Percentiles rank a stretch among this genome's conserved stretches.
Evolutionary conservation across 2,113 vertebrate species (phyloP).

Genomic region (Stictonetta naevosa): DNA sequence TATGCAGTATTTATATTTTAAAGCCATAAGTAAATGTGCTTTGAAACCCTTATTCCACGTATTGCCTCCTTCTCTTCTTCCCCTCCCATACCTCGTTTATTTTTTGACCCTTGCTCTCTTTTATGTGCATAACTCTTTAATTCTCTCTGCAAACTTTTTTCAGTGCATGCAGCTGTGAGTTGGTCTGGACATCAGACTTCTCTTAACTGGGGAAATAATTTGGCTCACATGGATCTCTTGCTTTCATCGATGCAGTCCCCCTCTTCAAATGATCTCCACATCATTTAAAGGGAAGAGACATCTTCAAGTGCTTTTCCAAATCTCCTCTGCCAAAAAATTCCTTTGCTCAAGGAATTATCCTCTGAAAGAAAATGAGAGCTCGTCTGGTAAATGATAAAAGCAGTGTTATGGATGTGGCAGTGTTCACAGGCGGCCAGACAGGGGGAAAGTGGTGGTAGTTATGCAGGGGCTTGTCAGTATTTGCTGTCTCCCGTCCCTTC

Average conservation of each 20-base stretch:
- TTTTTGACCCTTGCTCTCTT: not conserved
- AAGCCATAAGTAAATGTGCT: not conserved
- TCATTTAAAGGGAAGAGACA: not conserved
- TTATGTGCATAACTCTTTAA: not conserved
- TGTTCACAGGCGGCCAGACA: not conserved
- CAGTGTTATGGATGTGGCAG: accelerated
- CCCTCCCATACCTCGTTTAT: not conserved
- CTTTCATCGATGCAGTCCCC: not conserved
- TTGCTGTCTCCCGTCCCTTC: not conserved
- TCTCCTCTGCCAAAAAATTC: not conserved
- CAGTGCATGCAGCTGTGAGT: not conserved
- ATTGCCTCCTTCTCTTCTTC: not conserved
- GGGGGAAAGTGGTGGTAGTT: not conserved
- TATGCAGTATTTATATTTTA: not conserved
- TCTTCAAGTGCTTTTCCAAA: not conserved
- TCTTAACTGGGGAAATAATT: not conserved
- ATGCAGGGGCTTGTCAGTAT: no score
- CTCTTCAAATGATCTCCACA: not conserved
- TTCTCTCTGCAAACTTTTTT: not conserved
- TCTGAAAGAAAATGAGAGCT: not conserved
- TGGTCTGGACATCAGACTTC: not conserved
- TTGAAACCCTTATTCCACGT: not conserved
- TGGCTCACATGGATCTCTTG: not conserved
- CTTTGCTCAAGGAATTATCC: not conserved
- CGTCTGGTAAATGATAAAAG: not conserved